Percentiles rank a stretch among this genome's conserved stretches.
phyloP scores from a whole-genome alignment of 1,140 invertebrate genomes.

The Ephestia elutella region DNA sequence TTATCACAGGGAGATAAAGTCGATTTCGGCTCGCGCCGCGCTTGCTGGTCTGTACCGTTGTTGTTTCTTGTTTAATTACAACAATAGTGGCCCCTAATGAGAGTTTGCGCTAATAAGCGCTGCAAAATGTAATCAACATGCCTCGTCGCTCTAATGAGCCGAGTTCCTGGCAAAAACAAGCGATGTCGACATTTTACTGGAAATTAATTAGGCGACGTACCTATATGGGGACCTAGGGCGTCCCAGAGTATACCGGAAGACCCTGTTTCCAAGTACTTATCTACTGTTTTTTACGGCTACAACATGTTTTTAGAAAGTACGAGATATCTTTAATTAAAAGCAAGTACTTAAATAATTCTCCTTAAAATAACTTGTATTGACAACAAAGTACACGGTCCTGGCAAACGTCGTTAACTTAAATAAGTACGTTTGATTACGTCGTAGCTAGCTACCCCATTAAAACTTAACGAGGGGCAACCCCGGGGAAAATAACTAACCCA shows the following conservation, averaged over 20 bases:
- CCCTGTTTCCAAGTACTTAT: constrained; percentile 42
- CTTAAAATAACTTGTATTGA: constrained; percentile 58
- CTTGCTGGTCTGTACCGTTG: constrained; percentile 41
- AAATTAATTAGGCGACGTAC: constrained; percentile 69
- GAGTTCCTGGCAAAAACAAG: constrained; percentile 69
- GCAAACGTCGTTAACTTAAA: constrained; percentile 72
- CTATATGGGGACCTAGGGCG: constrained; percentile 45
- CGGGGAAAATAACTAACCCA: constrained; percentile 73
- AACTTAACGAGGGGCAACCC: constrained; percentile 73
- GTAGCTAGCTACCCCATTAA: constrained; percentile 73
- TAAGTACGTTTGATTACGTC: constrained; percentile 73
- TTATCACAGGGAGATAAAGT: constrained; percentile 38
- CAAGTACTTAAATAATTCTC: too few species aligned
- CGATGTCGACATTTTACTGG: constrained; percentile 65
- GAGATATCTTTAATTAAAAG: background rate
- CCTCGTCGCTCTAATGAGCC: constrained; percentile 70
- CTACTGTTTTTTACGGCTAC: background rate
- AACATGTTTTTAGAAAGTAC: background rate
- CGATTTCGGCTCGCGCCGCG: constrained; percentile 35
- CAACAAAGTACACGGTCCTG: constrained; percentile 56
- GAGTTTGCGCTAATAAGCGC: constrained; percentile 72
- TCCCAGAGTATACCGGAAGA: constrained; percentile 40
- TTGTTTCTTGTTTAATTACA: constrained; percentile 71
- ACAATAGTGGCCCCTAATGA: constrained; percentile 72
- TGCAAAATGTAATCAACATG: constrained; percentile 73